These are phyloP conservation scores for Paramormyrops hopkinsi DNA, from an alignment of 2,797 vertebrate species.

Conservation along the genomic window DNA sequence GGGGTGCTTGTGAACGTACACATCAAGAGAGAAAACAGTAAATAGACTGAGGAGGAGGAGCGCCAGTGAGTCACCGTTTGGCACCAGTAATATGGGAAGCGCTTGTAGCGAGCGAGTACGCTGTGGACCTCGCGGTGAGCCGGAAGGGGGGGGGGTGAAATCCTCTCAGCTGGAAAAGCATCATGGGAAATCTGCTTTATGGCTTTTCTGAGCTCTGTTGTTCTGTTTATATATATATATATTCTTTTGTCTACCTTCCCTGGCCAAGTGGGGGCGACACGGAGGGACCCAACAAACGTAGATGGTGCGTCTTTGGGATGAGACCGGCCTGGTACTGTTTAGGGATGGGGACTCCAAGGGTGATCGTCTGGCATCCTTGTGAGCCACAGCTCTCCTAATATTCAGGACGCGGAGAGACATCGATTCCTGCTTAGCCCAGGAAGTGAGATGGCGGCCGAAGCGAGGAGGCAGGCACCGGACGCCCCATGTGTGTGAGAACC, in stretches of 20 bases:
- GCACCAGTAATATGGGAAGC: neutral
- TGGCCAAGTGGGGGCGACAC: neutral
- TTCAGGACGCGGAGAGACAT: slow-evolving; percentile 45
- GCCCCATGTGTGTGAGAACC: slow-evolving; percentile 40
- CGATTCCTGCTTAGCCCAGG: slow-evolving; percentile 53
- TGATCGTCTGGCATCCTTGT: slow-evolving; percentile 33
- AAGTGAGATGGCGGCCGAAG: slow-evolving; percentile 50
- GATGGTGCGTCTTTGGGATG: neutral
- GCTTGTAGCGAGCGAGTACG: neutral
- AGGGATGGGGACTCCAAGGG: neutral
- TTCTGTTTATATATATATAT: neutral
- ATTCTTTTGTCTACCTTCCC: neutral
- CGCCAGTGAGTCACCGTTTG: slow-evolving; percentile 1
- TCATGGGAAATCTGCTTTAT: slow-evolving; percentile 23
- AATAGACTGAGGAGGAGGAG: neutral
- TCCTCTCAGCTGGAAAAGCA: neutral
- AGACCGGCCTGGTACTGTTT: neutral
- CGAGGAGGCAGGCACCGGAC: slow-evolving; percentile 56
- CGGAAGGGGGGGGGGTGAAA: slow-evolving; percentile 40
- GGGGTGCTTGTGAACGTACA: neutral
- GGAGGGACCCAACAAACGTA: neutral
- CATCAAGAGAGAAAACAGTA: neutral
- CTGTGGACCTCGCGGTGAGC: neutral
- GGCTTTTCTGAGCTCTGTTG: neutral
- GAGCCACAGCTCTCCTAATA: slow-evolving; percentile 48